Evolutionary conservation across 2,797 vertebrate genomes (phyloP).

Genomic region (Centroberyx gerrardi): DNA sequence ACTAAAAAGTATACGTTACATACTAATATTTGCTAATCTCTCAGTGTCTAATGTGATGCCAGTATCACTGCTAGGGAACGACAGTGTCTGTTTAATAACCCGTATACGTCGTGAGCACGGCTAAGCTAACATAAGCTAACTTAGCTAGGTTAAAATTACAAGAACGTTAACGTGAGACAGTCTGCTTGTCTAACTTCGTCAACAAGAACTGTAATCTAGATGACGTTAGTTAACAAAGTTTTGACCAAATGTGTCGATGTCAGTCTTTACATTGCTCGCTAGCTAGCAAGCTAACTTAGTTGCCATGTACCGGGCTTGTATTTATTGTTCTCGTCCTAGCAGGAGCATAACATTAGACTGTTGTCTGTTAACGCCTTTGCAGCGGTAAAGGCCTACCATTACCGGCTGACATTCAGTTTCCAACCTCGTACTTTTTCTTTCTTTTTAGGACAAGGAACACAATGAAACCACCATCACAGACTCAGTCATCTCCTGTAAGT

Average conservation of each 20-base stretch:
- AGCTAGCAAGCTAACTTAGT: not conserved
- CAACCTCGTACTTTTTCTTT: not conserved
- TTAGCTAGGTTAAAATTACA: conserved; percentile 26
- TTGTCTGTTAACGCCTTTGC: not conserved
- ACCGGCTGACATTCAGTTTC: not conserved
- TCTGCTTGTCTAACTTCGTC: not conserved
- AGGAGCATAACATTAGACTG: not conserved
- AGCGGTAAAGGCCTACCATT: not conserved
- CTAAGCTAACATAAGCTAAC: conserved; percentile 34
- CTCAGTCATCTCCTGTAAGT: conserved; percentile 82
- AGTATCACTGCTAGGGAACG: not conserved
- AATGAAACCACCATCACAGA: conserved; percentile 86
- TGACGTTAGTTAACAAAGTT: fast-evolving
- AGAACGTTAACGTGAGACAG: not conserved
- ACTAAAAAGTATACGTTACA: conserved; percentile 70
- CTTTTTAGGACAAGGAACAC: conserved; percentile 85
- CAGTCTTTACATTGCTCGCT: not conserved
- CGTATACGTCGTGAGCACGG: conserved; percentile 28
- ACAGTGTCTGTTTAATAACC: not conserved
- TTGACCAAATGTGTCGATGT: not conserved
- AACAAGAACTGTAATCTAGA: fast-evolving
- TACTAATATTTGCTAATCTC: not conserved
- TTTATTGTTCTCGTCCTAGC: conserved; percentile 42
- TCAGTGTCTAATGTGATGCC: not conserved
- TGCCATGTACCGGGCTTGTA: not conserved